A percentile compares a stretch with the other conserved stretches of the same genome.
phyloP scores from a whole-genome alignment of 2,888 invertebrate genomes.

The Troides oblongomaculatus region DNA sequence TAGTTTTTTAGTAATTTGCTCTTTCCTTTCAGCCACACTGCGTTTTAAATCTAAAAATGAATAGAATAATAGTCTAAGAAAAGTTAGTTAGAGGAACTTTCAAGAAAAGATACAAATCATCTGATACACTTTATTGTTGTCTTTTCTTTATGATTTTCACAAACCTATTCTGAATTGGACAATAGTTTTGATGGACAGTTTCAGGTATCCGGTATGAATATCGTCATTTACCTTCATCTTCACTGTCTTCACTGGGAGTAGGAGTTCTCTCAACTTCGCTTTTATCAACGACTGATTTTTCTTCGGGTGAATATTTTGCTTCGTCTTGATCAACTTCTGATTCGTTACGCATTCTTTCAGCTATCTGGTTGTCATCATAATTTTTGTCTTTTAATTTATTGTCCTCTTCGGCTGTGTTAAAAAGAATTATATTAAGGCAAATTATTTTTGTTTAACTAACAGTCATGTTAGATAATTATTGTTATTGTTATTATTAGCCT shows the following conservation, averaged over 20 bases:
- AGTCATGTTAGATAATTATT: background rate
- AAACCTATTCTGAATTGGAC: too few relatives aligned
- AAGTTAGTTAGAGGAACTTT: too few relatives aligned
- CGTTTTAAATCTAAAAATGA: constrained; percentile 78
- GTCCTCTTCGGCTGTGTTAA: constrained; percentile 66
- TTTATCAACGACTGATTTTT: constrained; percentile 85
- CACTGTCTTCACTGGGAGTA: constrained; percentile 76
- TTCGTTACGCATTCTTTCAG: constrained; percentile 59
- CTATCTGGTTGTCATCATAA: constrained; percentile 61
- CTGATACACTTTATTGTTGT: too few relatives aligned
- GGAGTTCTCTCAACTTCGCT: constrained; percentile 80
- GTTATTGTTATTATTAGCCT: background rate
- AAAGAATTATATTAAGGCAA: background rate
- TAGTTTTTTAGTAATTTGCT: constrained; percentile 86
- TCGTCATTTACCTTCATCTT: constrained; percentile 66
- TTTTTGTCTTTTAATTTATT: constrained; percentile 72
- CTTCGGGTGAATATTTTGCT: constrained; percentile 89
- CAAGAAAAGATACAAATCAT: too few relatives aligned
- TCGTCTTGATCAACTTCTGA: constrained; percentile 81
- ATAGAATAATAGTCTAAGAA: too few relatives aligned
- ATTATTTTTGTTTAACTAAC: background rate
- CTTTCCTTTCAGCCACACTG: constrained; percentile 87
- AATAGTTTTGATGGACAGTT: too few relatives aligned
- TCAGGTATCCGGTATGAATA: background rate
- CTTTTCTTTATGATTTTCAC: too few relatives aligned